Evolutionary conservation across 1,140 invertebrate genomes (phyloP).

Genomic region (Halyomorpha halys): DNA sequence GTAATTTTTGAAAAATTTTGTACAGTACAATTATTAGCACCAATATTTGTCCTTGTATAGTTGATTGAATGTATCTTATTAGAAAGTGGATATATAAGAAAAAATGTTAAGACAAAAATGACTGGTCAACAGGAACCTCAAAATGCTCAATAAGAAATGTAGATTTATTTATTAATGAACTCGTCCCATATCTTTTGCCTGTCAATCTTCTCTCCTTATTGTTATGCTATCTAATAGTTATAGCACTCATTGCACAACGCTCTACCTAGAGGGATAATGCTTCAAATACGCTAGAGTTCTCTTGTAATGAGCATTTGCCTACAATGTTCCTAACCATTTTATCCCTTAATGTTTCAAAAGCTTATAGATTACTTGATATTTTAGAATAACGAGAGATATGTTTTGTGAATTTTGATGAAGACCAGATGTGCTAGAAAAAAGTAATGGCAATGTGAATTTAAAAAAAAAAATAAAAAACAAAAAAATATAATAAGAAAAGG

Average conservation of each 20-base stretch:
- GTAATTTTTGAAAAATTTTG: slow-evolving; percentile 13
- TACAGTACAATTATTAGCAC: slow-evolving; percentile 7
- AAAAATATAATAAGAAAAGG: not conserved
- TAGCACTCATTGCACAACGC: no score
- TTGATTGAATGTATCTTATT: slow-evolving; percentile 10
- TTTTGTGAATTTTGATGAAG: no score
- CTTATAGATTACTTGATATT: no score
- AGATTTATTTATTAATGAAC: slow-evolving; percentile 16
- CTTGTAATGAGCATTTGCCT: no score
- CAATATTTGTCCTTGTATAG: slow-evolving; percentile 14
- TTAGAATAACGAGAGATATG: no score
- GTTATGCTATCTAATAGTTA: no score
- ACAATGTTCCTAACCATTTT: no score
- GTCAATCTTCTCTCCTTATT: not conserved
- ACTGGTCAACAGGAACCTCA: slow-evolving; percentile 16
- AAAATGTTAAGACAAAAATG: slow-evolving; percentile 14
- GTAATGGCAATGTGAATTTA: not conserved
- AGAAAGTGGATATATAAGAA: slow-evolving; percentile 9
- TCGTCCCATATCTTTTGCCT: not conserved
- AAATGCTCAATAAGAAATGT: slow-evolving; percentile 17
- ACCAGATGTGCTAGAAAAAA: no score
- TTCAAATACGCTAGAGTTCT: no score
- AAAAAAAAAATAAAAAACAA: not conserved
- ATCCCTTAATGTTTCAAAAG: no score
- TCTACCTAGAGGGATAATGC: no score